Evolutionary conservation across 2,888 invertebrate species (phyloP).

Genomic region (Lymantria dispar): DNA sequence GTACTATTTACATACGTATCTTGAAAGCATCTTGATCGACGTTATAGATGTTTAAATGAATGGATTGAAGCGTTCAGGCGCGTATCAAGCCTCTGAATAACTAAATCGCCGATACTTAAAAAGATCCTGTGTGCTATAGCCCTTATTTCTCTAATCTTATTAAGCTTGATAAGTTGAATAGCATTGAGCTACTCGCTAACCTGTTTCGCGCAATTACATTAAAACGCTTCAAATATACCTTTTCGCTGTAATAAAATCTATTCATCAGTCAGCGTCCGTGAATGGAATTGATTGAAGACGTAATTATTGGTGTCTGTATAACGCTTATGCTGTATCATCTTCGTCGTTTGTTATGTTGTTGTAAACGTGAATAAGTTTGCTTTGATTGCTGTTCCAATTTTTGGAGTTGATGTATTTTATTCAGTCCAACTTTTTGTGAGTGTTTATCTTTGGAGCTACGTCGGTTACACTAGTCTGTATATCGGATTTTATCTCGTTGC

Average conservation of each 20-base stretch:
- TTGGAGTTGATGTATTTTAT: too few relatives aligned
- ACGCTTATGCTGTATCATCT: conserved; percentile 24
- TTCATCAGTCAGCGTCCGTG: conserved; percentile 40
- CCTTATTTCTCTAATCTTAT: conserved; percentile 31
- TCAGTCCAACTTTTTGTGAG: too few relatives aligned
- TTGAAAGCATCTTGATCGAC: too few relatives aligned
- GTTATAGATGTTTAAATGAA: too few relatives aligned
- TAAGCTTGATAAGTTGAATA: conserved; percentile 30
- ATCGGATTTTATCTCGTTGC: too few relatives aligned
- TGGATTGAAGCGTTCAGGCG: too few relatives aligned
- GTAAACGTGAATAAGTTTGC: not conserved
- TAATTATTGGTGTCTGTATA: conserved; percentile 40
- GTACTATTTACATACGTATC: too few relatives aligned
- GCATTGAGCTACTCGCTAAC: conserved; percentile 20
- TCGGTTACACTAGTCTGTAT: too few relatives aligned
- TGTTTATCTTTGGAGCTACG: too few relatives aligned
- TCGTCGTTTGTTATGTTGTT: conserved; percentile 17
- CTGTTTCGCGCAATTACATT: conserved; percentile 34
- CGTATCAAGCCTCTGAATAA: too few relatives aligned
- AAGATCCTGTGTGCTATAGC: too few relatives aligned
- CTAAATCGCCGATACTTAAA: too few relatives aligned
- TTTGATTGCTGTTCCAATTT: not conserved
- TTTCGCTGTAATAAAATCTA: conserved; percentile 36
- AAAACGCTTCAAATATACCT: conserved; percentile 35
- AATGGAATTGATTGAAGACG: conserved; percentile 41